A percentile compares a stretch with the other conserved stretches of the same genome.
These are phyloP conservation scores for Meriones unguiculatus DNA, from an alignment of 2,113 vertebrate genomes.

Conservation along the genomic window DNA sequence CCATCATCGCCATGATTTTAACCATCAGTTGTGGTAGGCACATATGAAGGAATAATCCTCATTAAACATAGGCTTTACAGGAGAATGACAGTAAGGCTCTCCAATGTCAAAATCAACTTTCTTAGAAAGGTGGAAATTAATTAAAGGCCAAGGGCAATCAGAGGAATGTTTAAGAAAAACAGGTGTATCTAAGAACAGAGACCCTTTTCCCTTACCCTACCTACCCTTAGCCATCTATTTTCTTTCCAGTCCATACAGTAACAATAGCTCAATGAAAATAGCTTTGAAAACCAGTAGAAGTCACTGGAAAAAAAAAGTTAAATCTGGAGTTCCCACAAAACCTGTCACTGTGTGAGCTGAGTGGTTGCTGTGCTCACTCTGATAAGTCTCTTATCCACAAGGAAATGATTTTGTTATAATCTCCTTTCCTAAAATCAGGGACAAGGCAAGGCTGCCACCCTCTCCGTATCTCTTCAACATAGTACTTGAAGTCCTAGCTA, in stretches of 20 bases:
- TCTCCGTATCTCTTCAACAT: too few species aligned
- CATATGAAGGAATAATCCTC: not conserved
- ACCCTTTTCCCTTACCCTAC: not conserved
- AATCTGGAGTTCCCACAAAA: not conserved
- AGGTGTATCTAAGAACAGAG: not conserved
- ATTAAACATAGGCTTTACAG: not conserved
- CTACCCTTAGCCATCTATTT: too few species aligned
- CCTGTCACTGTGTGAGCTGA: not conserved
- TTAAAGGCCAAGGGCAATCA: not conserved
- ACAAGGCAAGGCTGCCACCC: too few species aligned
- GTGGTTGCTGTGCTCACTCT: not conserved
- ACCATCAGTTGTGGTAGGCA: not conserved
- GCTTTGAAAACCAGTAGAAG: not conserved
- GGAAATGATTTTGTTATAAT: not conserved
- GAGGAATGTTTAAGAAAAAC: not conserved
- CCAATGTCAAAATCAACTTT: not conserved
- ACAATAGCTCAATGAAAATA: not conserved
- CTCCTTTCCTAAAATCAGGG: too few species aligned
- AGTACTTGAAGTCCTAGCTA: too few species aligned
- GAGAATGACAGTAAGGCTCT: not conserved
- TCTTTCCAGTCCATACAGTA: not conserved
- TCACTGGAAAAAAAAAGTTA: not conserved
- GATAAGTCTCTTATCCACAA: not conserved
- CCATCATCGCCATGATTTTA: not conserved
- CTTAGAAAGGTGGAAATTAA: conserved; percentile 31